Percentiles rank a stretch among this genome's conserved stretches.
Evolutionary conservation across 2,797 vertebrate genomes (phyloP).

Genomic region (Paratrypauchen microcephalus): DNA sequence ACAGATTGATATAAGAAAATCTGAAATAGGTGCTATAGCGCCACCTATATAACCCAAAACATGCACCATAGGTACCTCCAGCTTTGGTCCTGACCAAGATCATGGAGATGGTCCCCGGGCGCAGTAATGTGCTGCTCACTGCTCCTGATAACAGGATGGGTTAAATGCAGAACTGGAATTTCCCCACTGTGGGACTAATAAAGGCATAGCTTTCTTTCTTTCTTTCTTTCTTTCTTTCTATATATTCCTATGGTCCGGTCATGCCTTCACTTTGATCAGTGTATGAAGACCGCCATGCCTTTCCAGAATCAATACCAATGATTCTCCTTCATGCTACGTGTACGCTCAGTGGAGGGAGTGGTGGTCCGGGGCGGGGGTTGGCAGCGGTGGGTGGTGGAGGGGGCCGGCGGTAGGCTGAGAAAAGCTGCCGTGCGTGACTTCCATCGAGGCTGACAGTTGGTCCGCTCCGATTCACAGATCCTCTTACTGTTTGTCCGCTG

Average conservation of each 20-base stretch:
- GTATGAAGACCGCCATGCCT: slow-evolving; percentile 35
- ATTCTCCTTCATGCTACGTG: slow-evolving; percentile 62
- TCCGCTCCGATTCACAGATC: slow-evolving; percentile 75
- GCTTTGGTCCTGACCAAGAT: too few relatives aligned
- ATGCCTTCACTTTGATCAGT: slow-evolving; percentile 31
- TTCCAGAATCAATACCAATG: slow-evolving; percentile 46
- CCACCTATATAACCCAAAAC: too few relatives aligned
- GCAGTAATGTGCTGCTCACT: too few relatives aligned
- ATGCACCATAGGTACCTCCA: too few relatives aligned
- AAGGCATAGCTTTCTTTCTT: too few relatives aligned
- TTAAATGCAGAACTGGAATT: too few relatives aligned
- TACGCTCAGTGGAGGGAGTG: slow-evolving; percentile 64
- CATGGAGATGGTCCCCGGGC: too few relatives aligned
- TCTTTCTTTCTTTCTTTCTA: too few relatives aligned
- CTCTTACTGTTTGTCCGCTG: slow-evolving; percentile 56
- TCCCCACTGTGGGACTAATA: too few relatives aligned
- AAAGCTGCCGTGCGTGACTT: slow-evolving; percentile 71
- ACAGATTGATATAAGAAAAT: too few relatives aligned
- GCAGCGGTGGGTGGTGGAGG: neutral
- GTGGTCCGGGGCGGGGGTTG: slow-evolving; percentile 45
- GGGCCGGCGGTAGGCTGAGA: slow-evolving; percentile 32
- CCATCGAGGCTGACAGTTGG: slow-evolving; percentile 74
- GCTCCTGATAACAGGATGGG: too few relatives aligned
- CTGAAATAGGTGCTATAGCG: too few relatives aligned
- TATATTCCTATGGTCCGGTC: slow-evolving; percentile 14